Base-by-base conservation (phyloP, 2,113 vertebrate genomes). In the Myrmecophaga tridactyla region DNA sequence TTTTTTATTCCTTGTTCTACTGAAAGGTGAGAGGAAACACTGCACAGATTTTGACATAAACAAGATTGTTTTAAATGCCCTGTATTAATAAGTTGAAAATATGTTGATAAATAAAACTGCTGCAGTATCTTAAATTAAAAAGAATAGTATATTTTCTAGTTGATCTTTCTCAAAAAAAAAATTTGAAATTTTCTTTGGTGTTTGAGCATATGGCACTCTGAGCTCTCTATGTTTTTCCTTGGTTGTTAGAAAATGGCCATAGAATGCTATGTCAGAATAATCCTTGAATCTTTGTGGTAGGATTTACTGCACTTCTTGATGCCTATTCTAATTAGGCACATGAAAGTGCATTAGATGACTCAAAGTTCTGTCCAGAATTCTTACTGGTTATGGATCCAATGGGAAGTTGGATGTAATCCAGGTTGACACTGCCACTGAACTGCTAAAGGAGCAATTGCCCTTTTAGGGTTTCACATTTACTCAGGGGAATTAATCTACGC, bases 401-500 rank as follows among this genome's bases (percentile, higher is more conserved):
- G 20, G 43, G 20, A 84, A 4, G 6, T 20, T 20, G 39, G 39
- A 1, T 6, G 9, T 2, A 20, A 2, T 18, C 11, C 11, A 34
- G 11, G n/a, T 11, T 17, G 14, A 56, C 5, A 7, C 12, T 58
- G 25, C 15, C 13, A 1, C 3, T 25, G 12, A 13, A 46, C 62
- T 65, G 43, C 15, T 41, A 39, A 36, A 1, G 0, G 27, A 1
- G 6, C 31, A 6, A 31, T 43, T 14, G 7, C 0, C 1, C 4
- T 46, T 56, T 56, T 5, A 76, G 36, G 20, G 46, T 25, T 8
- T 7, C 31, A 39, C 5, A 0, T 39, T 62, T n/a, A 7, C 41
- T 43, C 31, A 1, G 3, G n/a, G 34, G 65, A 36, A 17, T 5
- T 6, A 13, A 3, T n/a, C 65, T 69, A 7, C 1, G 27, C 12